Conservation (phyloP, 2,113 vertebrate genomes). For the Montifringilla adamsi region DNA sequence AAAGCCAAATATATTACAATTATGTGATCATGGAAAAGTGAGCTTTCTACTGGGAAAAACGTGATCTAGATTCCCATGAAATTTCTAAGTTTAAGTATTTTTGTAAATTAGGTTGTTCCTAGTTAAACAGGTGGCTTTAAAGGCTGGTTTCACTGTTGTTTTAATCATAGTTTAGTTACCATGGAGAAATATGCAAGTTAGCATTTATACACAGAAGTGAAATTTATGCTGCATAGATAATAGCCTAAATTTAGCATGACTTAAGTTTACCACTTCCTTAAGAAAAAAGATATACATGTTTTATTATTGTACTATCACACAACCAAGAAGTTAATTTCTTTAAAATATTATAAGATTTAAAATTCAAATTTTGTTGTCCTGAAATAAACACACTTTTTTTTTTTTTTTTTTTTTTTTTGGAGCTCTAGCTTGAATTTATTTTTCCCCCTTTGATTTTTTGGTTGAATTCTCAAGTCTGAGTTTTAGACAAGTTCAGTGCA, state of each 20-base stretch:
- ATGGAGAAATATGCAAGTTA: constrained; percentile 89
- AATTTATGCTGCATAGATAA: constrained; percentile 88
- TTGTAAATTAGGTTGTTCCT: constrained; percentile 82
- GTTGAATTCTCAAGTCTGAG: neutral
- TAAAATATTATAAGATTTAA: constrained; percentile 62
- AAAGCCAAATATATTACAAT: constrained; percentile 69
- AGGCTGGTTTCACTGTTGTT: constrained; percentile 84
- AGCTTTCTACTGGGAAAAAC: constrained; percentile 73
- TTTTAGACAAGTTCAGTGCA: neutral
- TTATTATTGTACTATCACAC: constrained; percentile 68
- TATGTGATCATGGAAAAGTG: constrained; percentile 69
- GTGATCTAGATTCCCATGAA: constrained; percentile 73
- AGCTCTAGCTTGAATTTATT: neutral
- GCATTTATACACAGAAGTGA: constrained; percentile 87
- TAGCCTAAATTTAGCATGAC: constrained; percentile 85
- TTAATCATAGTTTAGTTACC: constrained; percentile 88
- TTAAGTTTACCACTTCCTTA: constrained; percentile 86
- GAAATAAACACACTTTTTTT: neutral
- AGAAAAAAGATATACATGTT: constrained; percentile 64
- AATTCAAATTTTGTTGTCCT: constrained; percentile 45
- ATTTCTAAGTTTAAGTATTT: constrained; percentile 81
- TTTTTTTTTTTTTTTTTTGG: neutral
- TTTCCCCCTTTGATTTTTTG: neutral
- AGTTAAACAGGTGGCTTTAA: constrained; percentile 85
- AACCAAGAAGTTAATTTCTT: constrained; percentile 76